Conservation (phyloP, 2,797 vertebrate species). For the Notamacropus eugenii region DNA sequence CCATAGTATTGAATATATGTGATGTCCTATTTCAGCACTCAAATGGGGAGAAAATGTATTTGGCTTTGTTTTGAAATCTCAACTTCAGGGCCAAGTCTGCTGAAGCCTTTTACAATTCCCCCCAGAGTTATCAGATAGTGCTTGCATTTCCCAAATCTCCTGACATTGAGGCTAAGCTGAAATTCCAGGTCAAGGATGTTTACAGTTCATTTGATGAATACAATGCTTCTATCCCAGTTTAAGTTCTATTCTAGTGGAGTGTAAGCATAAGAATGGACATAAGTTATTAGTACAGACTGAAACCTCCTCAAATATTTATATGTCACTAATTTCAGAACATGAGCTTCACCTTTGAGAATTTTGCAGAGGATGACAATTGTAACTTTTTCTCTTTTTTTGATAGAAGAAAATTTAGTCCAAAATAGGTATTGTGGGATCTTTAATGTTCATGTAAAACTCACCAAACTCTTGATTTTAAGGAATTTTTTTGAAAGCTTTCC, state of each 20-base stretch:
- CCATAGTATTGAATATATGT: constrained; percentile 44
- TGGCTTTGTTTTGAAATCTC: constrained; percentile 50
- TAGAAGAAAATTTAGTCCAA: constrained; percentile 51
- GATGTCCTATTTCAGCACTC: constrained; percentile 23
- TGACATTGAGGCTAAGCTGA: constrained; percentile 36
- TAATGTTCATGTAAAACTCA: constrained; percentile 15
- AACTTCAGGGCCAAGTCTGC: constrained; percentile 53
- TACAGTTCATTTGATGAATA: constrained; percentile 47
- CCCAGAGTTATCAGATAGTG: constrained; percentile 63
- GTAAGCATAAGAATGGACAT: constrained; percentile 27
- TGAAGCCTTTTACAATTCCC: constrained; percentile 61
- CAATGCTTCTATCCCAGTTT: constrained; percentile 28
- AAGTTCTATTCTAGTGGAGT: constrained; percentile 32
- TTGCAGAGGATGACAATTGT: constrained; percentile 33
- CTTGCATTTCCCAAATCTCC: constrained; percentile 67
- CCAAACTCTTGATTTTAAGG: constrained; percentile 46
- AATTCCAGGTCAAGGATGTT: constrained; percentile 46
- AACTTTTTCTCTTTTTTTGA: constrained; percentile 27
- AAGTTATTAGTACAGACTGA: constrained; percentile 40
- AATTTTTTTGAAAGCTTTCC: constrained; percentile 50
- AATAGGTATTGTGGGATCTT: constrained; percentile 27
- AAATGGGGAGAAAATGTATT: constrained; percentile 57
- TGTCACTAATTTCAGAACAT: constrained; percentile 58
- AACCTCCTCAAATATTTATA: neutral
- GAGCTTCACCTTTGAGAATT: constrained; percentile 35